These are phyloP conservation scores for Caenorhabditis briggsae DNA, from an alignment of 1,140 invertebrate species.

Conservation along the genomic window DNA sequence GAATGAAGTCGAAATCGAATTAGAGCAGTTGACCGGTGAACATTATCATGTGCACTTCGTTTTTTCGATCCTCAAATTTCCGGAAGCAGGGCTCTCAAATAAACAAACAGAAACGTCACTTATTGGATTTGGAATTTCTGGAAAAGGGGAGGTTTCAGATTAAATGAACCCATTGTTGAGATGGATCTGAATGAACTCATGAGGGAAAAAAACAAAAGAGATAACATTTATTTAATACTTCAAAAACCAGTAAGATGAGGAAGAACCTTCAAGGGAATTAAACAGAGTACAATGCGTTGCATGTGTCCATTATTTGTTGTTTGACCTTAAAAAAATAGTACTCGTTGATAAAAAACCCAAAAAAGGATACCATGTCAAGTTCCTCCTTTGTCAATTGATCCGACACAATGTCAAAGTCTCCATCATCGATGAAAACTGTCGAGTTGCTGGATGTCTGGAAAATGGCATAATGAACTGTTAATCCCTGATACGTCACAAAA, in stretches of 20 bases:
- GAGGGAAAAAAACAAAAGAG: not conserved
- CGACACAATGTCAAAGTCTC: slow-evolving; percentile 58
- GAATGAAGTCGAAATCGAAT: slow-evolving; percentile 18
- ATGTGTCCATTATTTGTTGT: slow-evolving; percentile 61
- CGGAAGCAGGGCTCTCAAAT: not conserved
- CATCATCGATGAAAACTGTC: slow-evolving; percentile 57
- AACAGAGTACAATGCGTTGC: slow-evolving; percentile 57
- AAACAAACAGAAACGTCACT: slow-evolving; percentile 29
- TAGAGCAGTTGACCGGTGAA: not conserved
- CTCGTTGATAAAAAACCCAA: not conserved
- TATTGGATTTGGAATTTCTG: slow-evolving; percentile 11
- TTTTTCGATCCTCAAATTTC: not conserved
- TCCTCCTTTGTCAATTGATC: slow-evolving; percentile 53
- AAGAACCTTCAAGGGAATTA: not conserved
- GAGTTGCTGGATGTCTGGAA: slow-evolving; percentile 45
- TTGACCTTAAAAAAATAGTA: slow-evolving; percentile 25
- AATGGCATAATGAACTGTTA: not conserved
- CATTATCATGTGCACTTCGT: slow-evolving; percentile 45
- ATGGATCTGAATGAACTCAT: not conserved
- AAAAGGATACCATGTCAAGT: not conserved
- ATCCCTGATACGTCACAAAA: slow-evolving; percentile 31
- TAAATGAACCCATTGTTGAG: not conserved
- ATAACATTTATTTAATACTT: slow-evolving; percentile 18
- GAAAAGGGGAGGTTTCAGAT: not conserved
- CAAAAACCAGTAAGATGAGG: not conserved